These are phyloP conservation scores for Mythimna ferrago DNA, from an alignment of 2,888 invertebrate species.

Conservation along the genomic window DNA sequence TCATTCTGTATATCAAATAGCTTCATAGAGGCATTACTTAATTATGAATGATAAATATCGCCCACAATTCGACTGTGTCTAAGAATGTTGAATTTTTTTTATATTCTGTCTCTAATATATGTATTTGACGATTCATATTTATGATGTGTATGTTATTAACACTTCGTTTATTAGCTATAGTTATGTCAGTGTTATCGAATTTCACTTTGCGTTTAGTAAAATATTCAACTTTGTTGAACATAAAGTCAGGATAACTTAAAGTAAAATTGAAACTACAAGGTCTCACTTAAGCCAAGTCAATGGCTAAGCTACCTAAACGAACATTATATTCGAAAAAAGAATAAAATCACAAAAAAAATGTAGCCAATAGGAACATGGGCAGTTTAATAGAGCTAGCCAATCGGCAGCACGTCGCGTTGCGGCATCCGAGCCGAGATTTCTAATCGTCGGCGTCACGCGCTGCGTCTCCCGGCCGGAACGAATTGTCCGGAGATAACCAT, in stretches of 20 bases:
- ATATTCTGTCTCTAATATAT: background rate
- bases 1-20: conserved; percentile 28
- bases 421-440: conserved; percentile 82
- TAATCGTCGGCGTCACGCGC: conserved; percentile 84
- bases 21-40: conserved; percentile 40
- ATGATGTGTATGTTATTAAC: background rate
- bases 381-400: conserved; percentile 73
- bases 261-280: conserved; percentile 6
- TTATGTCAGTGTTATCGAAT: conserved; percentile 1
- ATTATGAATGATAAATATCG: conserved; percentile 44
- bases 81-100: conserved; percentile 10
- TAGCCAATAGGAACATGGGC: conserved; percentile 66
- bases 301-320: conserved; percentile 7
- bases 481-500: conserved; percentile 80
- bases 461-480: conserved; percentile 78
- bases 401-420: conserved; percentile 70
- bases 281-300: conserved; percentile 6
- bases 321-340: conserved; percentile 31
- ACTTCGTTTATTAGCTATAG: conserved; percentile 7
- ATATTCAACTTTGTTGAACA: background rate
- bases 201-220: background rate
- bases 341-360: conserved; percentile 51
- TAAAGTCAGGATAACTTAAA: background rate
- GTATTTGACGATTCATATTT: conserved; percentile 3
- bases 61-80: conserved; percentile 22